phyloP scores from a whole-genome alignment of 1,140 invertebrate genomes.

The Drosophila ohnishii region DNA sequence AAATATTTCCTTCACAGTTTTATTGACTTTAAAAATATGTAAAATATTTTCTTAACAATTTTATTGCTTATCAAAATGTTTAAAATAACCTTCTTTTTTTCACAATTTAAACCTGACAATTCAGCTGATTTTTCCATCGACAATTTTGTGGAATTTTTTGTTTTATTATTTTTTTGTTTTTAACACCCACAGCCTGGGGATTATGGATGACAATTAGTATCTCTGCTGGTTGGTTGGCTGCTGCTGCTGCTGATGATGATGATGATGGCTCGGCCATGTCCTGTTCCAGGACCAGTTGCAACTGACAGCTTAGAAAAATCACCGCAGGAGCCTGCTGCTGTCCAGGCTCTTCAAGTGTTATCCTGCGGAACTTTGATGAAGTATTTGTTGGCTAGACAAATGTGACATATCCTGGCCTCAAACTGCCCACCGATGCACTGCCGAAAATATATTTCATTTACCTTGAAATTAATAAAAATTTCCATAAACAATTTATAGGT shows the following conservation, averaged over 20 bases:
- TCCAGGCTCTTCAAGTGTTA: constrained; percentile 23
- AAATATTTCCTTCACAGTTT: neutral
- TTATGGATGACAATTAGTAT: constrained; percentile 67
- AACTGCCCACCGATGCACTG: constrained; percentile 2
- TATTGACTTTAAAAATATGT: no score
- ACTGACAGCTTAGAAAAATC: constrained; percentile 80
- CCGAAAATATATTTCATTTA: neutral
- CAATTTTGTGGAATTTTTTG: neutral
- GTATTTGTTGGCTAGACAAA: constrained; percentile 67
- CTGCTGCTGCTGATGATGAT: constrained; percentile 27
- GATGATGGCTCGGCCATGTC: constrained; percentile 53
- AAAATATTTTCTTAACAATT: no score
- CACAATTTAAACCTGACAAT: no score
- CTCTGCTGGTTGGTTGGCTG: constrained; percentile 18
- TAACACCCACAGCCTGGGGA: constrained; percentile 21
- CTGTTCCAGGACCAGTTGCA: constrained; percentile 59
- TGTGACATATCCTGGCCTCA: constrained; percentile 62
- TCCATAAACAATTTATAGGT: neutral
- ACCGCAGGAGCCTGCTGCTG: constrained; percentile 42
- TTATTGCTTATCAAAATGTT: no score
- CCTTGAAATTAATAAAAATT: neutral
- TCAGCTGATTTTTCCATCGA: neutral
- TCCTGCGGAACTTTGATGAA: constrained; percentile 59
- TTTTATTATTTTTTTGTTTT: neutral
- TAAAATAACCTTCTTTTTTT: neutral